Conservation (phyloP, 2,888 invertebrate genomes). For the Ophioninae sp. region DNA sequence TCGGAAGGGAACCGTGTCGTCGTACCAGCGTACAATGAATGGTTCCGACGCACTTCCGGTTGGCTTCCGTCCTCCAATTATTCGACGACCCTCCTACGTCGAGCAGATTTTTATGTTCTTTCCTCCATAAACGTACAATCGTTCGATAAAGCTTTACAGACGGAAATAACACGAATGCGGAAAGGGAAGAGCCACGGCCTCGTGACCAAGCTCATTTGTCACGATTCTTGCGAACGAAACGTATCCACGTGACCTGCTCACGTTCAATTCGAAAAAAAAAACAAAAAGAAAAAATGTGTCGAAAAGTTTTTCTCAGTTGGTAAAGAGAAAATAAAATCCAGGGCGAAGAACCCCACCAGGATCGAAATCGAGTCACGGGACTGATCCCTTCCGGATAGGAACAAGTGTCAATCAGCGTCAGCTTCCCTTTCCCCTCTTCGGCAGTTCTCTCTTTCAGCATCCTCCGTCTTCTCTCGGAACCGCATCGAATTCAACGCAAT, state of each 20-base stretch:
- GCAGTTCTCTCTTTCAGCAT: not conserved
- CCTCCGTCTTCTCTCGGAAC: constrained; percentile 17
- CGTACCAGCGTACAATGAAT: constrained; percentile 34
- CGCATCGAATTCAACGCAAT: constrained; percentile 70
- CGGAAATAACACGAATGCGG: not conserved
- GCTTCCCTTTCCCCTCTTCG: constrained; percentile 37
- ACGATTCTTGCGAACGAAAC: not conserved
- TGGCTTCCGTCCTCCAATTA: constrained; percentile 26
- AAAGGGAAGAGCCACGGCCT: not conserved
- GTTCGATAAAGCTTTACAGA: not conserved
- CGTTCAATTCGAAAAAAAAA: constrained; percentile 6
- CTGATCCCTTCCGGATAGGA: constrained; percentile 71
- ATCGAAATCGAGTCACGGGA: constrained; percentile 57
- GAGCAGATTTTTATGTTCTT: constrained; percentile 10
- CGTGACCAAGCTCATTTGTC: not conserved
- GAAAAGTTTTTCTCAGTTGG: not conserved
- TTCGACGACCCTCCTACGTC: constrained; percentile 35
- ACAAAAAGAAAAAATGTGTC: not conserved
- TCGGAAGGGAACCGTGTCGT: constrained; percentile 14
- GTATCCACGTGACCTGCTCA: not conserved
- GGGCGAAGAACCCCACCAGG: constrained; percentile 34
- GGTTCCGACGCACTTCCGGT: constrained; percentile 14
- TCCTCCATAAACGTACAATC: not conserved
- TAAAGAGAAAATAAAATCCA: constrained; percentile 10
- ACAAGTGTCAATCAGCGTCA: constrained; percentile 78